A percentile compares a stretch with the other conserved stretches of the same genome.
Evolutionary conservation across 2,113 vertebrate species (phyloP).

Genomic region (Channa maculata): DNA sequence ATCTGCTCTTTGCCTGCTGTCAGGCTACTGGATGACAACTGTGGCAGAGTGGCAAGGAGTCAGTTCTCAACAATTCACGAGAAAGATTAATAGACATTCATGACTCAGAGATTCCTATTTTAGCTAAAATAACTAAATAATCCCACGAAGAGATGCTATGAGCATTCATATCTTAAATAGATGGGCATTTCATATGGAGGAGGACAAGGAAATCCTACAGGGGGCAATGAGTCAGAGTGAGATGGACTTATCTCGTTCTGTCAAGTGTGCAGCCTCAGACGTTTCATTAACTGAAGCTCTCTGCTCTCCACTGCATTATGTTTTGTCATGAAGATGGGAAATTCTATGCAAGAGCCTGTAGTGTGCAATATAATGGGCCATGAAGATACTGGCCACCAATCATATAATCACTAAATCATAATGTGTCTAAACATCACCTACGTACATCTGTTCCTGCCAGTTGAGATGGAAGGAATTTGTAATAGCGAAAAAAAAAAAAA

Average conservation of each 20-base stretch:
- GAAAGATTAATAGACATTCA: slow-evolving; percentile 32
- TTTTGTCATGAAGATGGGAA: slow-evolving; percentile 26
- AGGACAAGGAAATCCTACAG: slow-evolving; percentile 56
- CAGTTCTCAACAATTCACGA: slow-evolving; percentile 40
- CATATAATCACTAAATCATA: background rate
- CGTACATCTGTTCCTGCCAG: slow-evolving; percentile 2
- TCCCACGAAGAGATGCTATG: slow-evolving; percentile 23
- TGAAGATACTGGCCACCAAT: slow-evolving; percentile 24
- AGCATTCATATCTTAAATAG: slow-evolving; percentile 19
- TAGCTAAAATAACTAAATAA: slow-evolving; percentile 28
- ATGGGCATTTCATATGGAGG: slow-evolving; percentile 38
- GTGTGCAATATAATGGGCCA: slow-evolving; percentile 21
- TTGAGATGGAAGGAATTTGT: slow-evolving; percentile 15
- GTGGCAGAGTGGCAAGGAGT: slow-evolving; percentile 26
- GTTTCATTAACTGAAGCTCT: slow-evolving; percentile 61
- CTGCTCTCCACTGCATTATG: slow-evolving; percentile 29
- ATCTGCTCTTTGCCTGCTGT: slow-evolving; percentile 51
- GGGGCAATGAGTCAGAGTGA: slow-evolving; percentile 58
- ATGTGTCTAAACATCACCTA: slow-evolving; percentile 25
- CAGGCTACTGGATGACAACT: slow-evolving; percentile 55
- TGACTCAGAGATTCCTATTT: slow-evolving; percentile 30
- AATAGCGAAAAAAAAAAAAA: background rate
- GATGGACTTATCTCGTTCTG: slow-evolving; percentile 62
- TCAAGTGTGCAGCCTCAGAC: slow-evolving; percentile 58
- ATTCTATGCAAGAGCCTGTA: slow-evolving; percentile 18